Conservation (phyloP, 2,888 invertebrate species). For the Leptopilina drosophilae region DNA sequence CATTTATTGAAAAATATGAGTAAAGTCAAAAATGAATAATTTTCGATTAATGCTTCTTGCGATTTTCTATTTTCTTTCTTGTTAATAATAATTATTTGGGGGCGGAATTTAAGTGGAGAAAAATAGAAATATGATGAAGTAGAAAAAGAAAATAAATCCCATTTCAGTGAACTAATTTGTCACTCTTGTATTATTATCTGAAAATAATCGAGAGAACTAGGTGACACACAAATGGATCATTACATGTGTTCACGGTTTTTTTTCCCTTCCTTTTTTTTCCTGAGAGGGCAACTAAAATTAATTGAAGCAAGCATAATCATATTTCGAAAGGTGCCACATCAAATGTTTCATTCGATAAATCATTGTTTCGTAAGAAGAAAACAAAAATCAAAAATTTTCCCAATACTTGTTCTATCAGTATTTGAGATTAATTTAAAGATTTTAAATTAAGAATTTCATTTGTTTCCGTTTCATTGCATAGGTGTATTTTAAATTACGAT, state of each 20-base stretch:
- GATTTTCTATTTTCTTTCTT: too few relatives aligned
- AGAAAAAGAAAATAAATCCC: not conserved
- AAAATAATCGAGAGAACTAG: not conserved
- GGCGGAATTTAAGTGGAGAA: not conserved
- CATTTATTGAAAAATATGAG: too few relatives aligned
- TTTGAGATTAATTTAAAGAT: too few relatives aligned
- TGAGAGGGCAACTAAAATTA: not conserved
- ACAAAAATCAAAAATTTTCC: not conserved
- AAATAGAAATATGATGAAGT: not conserved
- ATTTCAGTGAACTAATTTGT: slow-evolving; percentile 3
- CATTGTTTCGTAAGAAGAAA: not conserved
- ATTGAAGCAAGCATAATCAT: not conserved
- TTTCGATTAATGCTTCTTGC: too few relatives aligned
- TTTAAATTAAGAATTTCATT: too few relatives aligned
- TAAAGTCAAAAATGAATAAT: too few relatives aligned
- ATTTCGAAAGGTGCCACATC: not conserved
- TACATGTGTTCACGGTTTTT: not conserved
- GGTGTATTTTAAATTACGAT: too few relatives aligned
- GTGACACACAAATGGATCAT: not conserved
- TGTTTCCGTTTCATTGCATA: too few relatives aligned
- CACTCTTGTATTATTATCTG: not conserved
- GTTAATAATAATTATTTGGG: not conserved
- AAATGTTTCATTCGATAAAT: not conserved
- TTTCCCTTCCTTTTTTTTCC: not conserved
- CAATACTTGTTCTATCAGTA: too few relatives aligned